Evolutionary conservation across 2,113 vertebrate species (phyloP).

Genomic region (Scomber scombrus): DNA sequence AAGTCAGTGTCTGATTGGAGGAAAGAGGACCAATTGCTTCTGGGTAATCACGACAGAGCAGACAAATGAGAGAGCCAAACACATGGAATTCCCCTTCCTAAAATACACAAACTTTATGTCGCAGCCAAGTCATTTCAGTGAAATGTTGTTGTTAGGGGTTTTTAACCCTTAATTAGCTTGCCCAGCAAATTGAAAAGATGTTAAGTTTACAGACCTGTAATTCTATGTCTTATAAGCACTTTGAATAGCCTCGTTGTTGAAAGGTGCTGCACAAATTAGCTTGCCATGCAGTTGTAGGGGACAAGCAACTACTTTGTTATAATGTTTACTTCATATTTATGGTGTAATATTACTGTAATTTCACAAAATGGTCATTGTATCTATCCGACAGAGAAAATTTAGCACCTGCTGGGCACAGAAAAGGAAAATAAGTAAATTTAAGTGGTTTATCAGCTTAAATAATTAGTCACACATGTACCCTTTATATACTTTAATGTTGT

Average conservation of each 20-base stretch:
- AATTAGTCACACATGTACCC: not conserved
- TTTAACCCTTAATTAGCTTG: not conserved
- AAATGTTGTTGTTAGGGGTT: not conserved
- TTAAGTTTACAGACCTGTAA: not conserved
- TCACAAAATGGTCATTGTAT: not conserved
- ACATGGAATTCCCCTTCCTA: constrained; percentile 16
- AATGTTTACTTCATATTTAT: not conserved
- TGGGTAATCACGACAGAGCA: constrained; percentile 22
- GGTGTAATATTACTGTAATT: not conserved
- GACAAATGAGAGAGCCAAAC: not conserved
- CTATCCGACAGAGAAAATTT: not conserved
- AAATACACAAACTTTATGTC: constrained; percentile 21
- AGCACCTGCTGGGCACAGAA: not conserved
- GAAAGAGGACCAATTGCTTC: constrained; percentile 19
- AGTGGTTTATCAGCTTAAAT: not conserved
- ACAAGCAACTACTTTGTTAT: not conserved
- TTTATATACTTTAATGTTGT: not conserved
- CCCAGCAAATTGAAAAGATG: not conserved
- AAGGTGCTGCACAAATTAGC: no score
- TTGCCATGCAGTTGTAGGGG: not conserved
- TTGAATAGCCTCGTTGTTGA: no score
- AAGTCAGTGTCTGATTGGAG: not conserved
- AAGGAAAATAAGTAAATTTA: not conserved
- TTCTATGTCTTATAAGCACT: no score
- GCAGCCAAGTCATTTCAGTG: not conserved